Conservation (phyloP, 2,113 vertebrate genomes). For the Stomatorhinus ivindoensis region DNA sequence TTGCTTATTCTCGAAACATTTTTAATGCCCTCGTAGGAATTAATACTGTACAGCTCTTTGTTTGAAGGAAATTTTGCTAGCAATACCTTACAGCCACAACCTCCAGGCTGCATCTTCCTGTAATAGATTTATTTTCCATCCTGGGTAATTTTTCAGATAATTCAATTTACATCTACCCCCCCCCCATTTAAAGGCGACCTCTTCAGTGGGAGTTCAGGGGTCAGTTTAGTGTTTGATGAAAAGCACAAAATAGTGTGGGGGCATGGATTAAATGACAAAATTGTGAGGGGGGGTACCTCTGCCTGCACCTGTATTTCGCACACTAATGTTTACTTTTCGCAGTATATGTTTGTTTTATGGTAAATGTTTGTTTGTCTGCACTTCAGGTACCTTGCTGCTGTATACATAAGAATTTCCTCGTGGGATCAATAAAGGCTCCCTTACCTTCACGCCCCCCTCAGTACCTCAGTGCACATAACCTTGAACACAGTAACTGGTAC, state of each 20-base stretch:
- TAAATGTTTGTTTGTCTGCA: neutral
- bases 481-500: neutral
- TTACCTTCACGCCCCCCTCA: neutral
- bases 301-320: neutral
- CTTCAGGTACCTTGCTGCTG: neutral
- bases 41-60: neutral
- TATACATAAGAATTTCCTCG: neutral
- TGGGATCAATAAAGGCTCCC: neutral
- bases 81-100: conserved; percentile 19
- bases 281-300: neutral
- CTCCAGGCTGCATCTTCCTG: conserved; percentile 20
- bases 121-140: conserved; percentile 45
- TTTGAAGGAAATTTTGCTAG: neutral
- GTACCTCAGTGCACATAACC: neutral
- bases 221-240: neutral
- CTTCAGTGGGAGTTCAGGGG: neutral
- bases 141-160: neutral
- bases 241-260: neutral
- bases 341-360: neutral
- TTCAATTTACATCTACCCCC: neutral
- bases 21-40: neutral
- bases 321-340: neutral
- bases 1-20: neutral
- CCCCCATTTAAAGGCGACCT: neutral
- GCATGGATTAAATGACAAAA: neutral